These are phyloP conservation scores for Pherbina coryleti DNA, from an alignment of 2,888 invertebrate species.

Conservation along the genomic window DNA sequence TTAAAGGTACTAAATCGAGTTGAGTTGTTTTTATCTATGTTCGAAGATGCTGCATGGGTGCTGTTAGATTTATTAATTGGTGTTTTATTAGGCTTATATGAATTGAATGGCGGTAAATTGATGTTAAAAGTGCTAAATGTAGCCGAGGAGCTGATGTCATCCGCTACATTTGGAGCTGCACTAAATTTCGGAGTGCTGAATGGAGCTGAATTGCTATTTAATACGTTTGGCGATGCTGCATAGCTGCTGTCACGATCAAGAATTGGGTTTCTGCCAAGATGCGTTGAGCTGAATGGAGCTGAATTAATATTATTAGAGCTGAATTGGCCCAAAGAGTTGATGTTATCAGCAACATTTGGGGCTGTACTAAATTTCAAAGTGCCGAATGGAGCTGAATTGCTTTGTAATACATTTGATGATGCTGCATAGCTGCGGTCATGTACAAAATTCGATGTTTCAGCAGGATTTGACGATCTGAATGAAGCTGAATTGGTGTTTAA, in stretches of 20 bases:
- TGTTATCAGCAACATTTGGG: background rate
- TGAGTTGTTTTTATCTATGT: too few species aligned
- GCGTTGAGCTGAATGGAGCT: background rate
- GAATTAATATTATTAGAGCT: background rate
- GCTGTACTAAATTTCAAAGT: background rate
- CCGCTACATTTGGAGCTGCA: too few species aligned
- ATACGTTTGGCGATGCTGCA: background rate
- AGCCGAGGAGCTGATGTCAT: background rate
- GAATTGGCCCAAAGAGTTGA: background rate
- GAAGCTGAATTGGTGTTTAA: background rate
- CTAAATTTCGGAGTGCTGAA: too few species aligned
- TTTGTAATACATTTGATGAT: background rate
- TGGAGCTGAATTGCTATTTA: too few species aligned
- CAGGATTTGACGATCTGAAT: background rate
- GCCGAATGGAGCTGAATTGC: background rate
- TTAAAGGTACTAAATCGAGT: background rate
- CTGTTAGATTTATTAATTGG: background rate
- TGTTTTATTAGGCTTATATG: background rate
- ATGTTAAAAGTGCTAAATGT: background rate
- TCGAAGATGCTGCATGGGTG: constrained; percentile 8
- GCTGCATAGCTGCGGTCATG: constrained; percentile 8
- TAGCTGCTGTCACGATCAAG: background rate
- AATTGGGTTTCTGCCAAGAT: background rate
- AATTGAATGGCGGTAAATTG: background rate
- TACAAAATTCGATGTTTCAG: background rate